Percentiles rank a stretch among this genome's conserved stretches.
Conservation (phyloP, 2,797 vertebrate genomes). For the Pempheris klunzingeri region DNA sequence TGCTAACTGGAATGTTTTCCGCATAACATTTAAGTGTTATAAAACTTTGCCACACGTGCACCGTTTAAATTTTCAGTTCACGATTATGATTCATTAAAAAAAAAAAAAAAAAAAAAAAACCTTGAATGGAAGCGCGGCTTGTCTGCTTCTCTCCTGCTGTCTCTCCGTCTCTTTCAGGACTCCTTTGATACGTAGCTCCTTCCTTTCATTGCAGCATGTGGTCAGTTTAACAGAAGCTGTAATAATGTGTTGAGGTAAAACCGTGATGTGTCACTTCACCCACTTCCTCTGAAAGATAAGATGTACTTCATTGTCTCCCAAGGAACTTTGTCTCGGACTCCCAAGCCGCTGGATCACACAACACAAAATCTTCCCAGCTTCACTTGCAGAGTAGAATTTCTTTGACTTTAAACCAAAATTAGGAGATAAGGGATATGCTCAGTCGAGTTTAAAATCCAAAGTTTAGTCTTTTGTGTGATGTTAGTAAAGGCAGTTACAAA, state of each 20-base stretch:
- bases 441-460: slow-evolving; percentile 13
- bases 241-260: slow-evolving; percentile 27
- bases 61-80: not conserved
- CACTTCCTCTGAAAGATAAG: slow-evolving; percentile 1
- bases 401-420: slow-evolving; percentile 8
- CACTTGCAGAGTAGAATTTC: slow-evolving; percentile 7
- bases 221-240: slow-evolving; percentile 19
- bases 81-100: not conserved
- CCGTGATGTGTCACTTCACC: slow-evolving; percentile 9
- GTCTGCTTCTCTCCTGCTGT: slow-evolving; percentile 27
- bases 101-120: too few species aligned
- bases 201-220: slow-evolving; percentile 31
- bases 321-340: too few species aligned
- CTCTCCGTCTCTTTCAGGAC: slow-evolving; percentile 8
- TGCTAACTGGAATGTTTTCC: not conserved
- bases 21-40: not conserved
- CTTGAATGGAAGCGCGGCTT: not conserved
- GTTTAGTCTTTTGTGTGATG: not conserved
- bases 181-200: slow-evolving; percentile 16
- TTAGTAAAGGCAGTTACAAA: not conserved
- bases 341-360: too few species aligned
- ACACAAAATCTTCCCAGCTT: slow-evolving; percentile 1
- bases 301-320: too few species aligned
- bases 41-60: not conserved
- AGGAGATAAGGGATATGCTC: too few species aligned